Evolutionary conservation across 2,888 invertebrate species (phyloP).

Genomic region (Tryphoninae sp.): DNA sequence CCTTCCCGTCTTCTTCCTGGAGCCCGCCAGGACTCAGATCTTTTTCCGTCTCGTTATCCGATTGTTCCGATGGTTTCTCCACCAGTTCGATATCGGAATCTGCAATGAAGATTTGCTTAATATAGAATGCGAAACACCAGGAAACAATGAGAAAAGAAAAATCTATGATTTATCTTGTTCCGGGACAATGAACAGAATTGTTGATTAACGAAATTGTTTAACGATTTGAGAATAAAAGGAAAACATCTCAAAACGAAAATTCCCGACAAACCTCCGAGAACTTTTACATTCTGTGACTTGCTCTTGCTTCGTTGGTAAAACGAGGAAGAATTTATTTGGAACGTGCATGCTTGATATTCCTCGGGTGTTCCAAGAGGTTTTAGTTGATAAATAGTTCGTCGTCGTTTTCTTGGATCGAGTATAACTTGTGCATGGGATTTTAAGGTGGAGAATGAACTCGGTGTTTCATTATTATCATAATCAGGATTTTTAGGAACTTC

Average conservation of each 20-base stretch:
- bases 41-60: conserved; percentile 59
- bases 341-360: neutral
- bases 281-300: neutral
- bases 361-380: conserved; percentile 34
- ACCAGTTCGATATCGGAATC: conserved; percentile 80
- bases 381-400: conserved; percentile 52
- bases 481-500: conserved; percentile 4
- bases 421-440: neutral
- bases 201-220: too few species aligned
- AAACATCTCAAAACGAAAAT: neutral
- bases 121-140: neutral
- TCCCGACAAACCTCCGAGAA: neutral
- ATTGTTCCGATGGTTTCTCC: conserved; percentile 73
- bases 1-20: conserved; percentile 11
- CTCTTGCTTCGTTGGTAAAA: neutral
- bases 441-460: conserved; percentile 4
- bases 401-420: conserved; percentile 43
- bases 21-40: conserved; percentile 10
- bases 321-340: neutral
- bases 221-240: too few species aligned
- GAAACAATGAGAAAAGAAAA: neutral
- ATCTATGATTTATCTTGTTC: too few species aligned
- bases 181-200: too few species aligned
- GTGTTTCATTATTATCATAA: conserved; percentile 2
- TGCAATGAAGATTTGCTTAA: conserved; percentile 60